phyloP scores from a whole-genome alignment of 92 coral and sea anemone genomes.

The Virgularia gustaviana region DNA sequence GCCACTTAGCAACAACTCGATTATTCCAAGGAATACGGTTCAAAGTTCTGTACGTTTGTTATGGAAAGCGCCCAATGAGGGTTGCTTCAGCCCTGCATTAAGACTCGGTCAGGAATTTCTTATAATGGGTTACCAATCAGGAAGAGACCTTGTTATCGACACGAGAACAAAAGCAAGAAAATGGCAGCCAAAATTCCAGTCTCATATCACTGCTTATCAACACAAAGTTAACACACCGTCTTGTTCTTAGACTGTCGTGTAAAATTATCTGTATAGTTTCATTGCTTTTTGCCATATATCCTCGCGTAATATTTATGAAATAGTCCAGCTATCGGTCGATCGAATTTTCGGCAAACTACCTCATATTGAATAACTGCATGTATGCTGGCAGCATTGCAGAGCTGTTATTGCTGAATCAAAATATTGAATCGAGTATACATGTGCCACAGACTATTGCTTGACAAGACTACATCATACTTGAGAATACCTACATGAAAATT shows the following conservation, averaged over 20 bases:
- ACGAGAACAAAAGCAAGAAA: neutral
- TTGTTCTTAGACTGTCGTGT: neutral
- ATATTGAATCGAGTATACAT: too few species aligned
- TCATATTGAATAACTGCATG: too few species aligned
- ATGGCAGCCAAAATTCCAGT: neutral
- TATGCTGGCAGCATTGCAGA: too few species aligned
- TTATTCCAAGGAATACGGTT: neutral
- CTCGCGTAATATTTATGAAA: too few species aligned
- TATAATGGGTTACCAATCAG: constrained; percentile 13
- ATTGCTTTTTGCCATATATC: too few species aligned
- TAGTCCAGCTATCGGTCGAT: too few species aligned
- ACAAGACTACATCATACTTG: too few species aligned
- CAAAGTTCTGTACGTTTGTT: neutral
- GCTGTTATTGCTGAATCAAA: too few species aligned
- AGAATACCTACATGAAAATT: too few species aligned
- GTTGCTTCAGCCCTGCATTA: constrained; percentile 10
- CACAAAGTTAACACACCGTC: constrained; percentile 13
- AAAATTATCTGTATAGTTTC: neutral
- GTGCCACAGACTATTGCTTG: too few species aligned
- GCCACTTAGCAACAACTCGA: neutral
- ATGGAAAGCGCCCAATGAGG: constrained; percentile 7
- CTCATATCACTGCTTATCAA: constrained; percentile 14
- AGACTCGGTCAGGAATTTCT: constrained; percentile 1
- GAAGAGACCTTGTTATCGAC: constrained; percentile 8
- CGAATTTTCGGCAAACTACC: too few species aligned